phyloP scores from a whole-genome alignment of 2,888 invertebrate species.

The Trachelus iudaicus region DNA sequence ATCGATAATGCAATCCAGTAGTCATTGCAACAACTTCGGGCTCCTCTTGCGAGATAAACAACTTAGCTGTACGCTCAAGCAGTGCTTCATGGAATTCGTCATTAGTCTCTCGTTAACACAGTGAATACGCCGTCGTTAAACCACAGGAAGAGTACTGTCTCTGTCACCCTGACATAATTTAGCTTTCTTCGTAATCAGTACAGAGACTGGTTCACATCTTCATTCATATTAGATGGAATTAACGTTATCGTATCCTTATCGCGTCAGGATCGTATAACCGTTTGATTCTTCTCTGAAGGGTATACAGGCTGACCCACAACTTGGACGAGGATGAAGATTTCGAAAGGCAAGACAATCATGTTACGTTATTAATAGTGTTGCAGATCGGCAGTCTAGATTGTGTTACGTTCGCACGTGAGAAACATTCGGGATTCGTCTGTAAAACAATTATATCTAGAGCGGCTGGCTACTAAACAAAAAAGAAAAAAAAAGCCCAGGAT shows the following conservation, averaged over 20 bases:
- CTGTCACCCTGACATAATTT: neutral
- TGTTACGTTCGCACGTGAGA: neutral
- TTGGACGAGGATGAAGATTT: conserved; percentile 1
- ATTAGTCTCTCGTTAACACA: neutral
- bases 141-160: neutral
- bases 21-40: neutral
- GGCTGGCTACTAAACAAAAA: neutral
- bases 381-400: neutral
- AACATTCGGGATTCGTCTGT: neutral
- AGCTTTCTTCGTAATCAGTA: neutral
- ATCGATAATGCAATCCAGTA: neutral
- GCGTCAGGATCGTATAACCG: neutral
- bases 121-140: neutral
- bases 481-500: neutral
- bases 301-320: neutral
- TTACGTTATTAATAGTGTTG: conserved; percentile 1
- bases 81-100: neutral
- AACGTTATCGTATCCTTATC: neutral
- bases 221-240: neutral
- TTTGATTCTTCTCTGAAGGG: neutral
- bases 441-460: neutral
- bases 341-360: neutral
- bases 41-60: neutral
- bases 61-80: neutral
- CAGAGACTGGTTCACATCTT: neutral